phyloP scores from a whole-genome alignment of 2,888 invertebrate species.

The Merodon equestris region DNA sequence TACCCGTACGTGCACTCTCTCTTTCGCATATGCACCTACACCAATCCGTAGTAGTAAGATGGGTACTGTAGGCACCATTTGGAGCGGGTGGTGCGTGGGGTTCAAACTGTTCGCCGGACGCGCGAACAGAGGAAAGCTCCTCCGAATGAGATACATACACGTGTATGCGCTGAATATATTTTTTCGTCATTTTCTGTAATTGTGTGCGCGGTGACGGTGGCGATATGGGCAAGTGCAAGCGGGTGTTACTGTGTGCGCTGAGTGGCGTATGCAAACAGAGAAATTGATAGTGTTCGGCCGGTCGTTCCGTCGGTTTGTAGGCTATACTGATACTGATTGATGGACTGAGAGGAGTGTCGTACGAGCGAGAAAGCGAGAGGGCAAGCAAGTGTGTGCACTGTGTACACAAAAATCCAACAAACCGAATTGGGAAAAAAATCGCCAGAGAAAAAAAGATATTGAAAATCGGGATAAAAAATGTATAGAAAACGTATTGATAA shows the following conservation, averaged over 20 bases:
- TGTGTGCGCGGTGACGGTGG: slow-evolving; percentile 10
- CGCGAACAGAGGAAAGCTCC: slow-evolving; percentile 25
- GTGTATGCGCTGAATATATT: not conserved
- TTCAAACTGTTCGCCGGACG: too few species aligned
- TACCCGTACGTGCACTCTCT: slow-evolving; percentile 11
- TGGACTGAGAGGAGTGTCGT: not conserved
- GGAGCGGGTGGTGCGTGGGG: slow-evolving; percentile 26
- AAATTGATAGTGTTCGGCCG: slow-evolving; percentile 38
- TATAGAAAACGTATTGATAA: slow-evolving; percentile 6
- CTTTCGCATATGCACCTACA: slow-evolving; percentile 31
- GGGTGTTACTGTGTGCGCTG: too few species aligned
- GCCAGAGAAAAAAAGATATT: slow-evolving; percentile 19
- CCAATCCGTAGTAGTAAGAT: not conserved
- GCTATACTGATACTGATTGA: not conserved
- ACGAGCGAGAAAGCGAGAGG: not conserved
- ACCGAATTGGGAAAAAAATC: slow-evolving; percentile 12
- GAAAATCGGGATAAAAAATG: slow-evolving; percentile 15
- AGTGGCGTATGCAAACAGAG: slow-evolving; percentile 27
- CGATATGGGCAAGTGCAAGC: not conserved
- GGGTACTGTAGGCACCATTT: not conserved
- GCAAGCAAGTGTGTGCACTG: not conserved
- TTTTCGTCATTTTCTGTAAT: slow-evolving; percentile 15
- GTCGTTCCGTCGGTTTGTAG: slow-evolving; percentile 9
- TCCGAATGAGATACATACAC: not conserved
- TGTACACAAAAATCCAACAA: not conserved